These are phyloP conservation scores for Drosophila seguyi DNA, from an alignment of 1,140 invertebrate species.

Conservation along the genomic window DNA sequence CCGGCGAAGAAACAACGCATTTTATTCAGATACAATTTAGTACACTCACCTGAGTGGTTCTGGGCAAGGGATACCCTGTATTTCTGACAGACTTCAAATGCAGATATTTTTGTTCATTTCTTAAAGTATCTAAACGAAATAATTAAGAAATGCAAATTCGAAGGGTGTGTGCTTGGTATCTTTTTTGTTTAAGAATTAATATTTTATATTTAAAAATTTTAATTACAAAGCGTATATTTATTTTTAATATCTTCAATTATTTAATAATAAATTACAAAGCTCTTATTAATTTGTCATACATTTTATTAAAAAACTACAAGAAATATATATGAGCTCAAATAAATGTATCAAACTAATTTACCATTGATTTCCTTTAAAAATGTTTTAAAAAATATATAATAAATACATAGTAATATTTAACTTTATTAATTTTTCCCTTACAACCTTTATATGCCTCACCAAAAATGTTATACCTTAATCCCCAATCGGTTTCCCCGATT, in stretches of 20 bases:
- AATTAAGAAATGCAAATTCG: too few relatives aligned
- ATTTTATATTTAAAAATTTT: too few relatives aligned
- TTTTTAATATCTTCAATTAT: not conserved
- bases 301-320: not conserved
- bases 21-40: slow-evolving; percentile 14
- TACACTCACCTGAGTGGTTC: not conserved
- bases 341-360: not conserved
- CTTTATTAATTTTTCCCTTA: not conserved
- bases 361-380: not conserved
- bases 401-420: not conserved
- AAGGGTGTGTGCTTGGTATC: too few relatives aligned
- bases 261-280: not conserved
- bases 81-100: not conserved
- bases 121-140: too few relatives aligned
- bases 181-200: too few relatives aligned
- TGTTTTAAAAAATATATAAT: not conserved
- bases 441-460: too few relatives aligned
- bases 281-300: not conserved
- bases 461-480: not conserved
- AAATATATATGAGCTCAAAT: not conserved
- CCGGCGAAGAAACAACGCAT: slow-evolving; percentile 38
- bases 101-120: not conserved
- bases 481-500: slow-evolving; percentile 6
- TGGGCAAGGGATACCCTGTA: not conserved
- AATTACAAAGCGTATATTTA: not conserved